Evolutionary conservation across 2,888 invertebrate species (phyloP).

Genomic region (Scotopteryx bipunctaria): DNA sequence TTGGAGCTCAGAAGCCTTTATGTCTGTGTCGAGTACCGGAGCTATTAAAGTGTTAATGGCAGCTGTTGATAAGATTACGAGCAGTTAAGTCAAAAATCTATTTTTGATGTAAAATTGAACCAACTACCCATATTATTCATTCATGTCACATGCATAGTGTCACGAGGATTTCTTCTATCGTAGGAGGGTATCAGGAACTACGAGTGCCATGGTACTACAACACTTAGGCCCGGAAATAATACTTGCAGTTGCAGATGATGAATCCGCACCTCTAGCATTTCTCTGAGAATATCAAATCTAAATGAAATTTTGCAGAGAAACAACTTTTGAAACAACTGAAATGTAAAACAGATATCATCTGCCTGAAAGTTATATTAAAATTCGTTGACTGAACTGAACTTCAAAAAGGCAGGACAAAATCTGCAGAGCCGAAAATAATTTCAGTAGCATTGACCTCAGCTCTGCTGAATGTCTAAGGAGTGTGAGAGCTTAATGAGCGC

Average conservation of each 20-base stretch:
- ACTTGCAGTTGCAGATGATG: no score
- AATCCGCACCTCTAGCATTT: no score
- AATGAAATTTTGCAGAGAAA: background rate
- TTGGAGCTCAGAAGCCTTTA: conserved; percentile 14
- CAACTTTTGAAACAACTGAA: conserved; percentile 19
- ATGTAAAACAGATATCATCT: conserved; percentile 20
- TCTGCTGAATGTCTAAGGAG: conserved; percentile 47
- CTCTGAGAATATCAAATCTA: conserved; percentile 8
- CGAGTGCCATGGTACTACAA: no score
- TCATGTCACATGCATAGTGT: no score
- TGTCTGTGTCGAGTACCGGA: conserved; percentile 22
- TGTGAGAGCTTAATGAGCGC: conserved; percentile 47
- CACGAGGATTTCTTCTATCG: no score
- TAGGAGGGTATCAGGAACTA: no score
- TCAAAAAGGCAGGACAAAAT: conserved; percentile 41
- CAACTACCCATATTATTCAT: no score
- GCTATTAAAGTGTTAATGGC: conserved; percentile 26
- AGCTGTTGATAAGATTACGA: conserved; percentile 19
- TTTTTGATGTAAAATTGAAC: no score
- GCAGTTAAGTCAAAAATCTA: conserved; percentile 19
- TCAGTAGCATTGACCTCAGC: conserved; percentile 59
- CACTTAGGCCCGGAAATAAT: no score
- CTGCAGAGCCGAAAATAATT: conserved; percentile 46
- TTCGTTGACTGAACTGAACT: conserved; percentile 24
- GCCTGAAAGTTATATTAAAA: conserved; percentile 14